Base-by-base conservation (phyloP, 1,140 invertebrate species). In the Pentalonia nigronervosa region DNA sequence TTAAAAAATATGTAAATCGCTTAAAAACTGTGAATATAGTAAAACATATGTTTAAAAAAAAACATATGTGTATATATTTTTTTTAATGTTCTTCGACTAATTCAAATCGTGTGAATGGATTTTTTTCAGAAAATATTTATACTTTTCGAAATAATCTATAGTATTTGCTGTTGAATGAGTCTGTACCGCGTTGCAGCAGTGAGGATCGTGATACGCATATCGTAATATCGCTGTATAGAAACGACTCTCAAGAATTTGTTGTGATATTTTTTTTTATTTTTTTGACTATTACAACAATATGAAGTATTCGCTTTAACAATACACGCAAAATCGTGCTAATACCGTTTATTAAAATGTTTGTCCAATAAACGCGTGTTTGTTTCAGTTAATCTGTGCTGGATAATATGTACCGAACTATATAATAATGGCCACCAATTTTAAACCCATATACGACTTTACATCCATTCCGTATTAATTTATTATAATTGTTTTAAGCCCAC, bases 401-500 rank as follows among this genome's bases (percentile, higher is more conserved):
- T 41, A 41, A 41, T 41, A 48, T n/a, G 14, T 86, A 25, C 41
- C 8, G 81, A 84, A 84, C 21, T 36, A 45, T n/a, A 30, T 86
- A 86, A 86, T 47, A 41, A 41, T 41, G 41, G 36, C 41, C 41
- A 41, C 45, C 25, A 45, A 86, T 86, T 47, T 86, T 86, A 47
- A 86, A 86, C 41, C 83, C 41, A 83, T 83, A 83, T 21, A 41
- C 36, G 41, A 36, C 21, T 41, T 41, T 84, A 41, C 41, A 84
- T 84, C 41, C 83, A 41, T 84, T 84, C 4, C 21, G 83, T 41
- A 84, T 84, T 84, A 84, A 84, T 84, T 45, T 84, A 84, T 84
- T 86, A 86, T 86, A 86, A 86, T 48, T 86, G 36, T 86, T 86
- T 86, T 86, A 86, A 86, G 47, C 84, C 30, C 45, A 30, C 14